Conservation (phyloP, 2,888 invertebrate species). For the Lasioglossum morio region DNA sequence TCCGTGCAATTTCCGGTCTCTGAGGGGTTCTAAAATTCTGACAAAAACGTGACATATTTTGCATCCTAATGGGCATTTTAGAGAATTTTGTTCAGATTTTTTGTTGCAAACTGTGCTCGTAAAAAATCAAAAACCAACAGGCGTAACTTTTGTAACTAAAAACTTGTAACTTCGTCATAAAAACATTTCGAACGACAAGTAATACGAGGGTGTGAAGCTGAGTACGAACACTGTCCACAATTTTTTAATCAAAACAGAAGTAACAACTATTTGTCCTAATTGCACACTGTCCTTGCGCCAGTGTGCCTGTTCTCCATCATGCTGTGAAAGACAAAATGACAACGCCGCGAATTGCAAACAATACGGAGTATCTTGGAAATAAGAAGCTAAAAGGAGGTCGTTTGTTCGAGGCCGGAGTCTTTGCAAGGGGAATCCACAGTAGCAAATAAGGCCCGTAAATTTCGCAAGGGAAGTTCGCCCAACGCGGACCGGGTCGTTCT, state of each 20-base stretch:
- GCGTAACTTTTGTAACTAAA: too few relatives aligned
- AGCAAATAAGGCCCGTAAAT: conserved; percentile 1
- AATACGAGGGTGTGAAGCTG: background rate
- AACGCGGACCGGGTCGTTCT: background rate
- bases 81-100: too few relatives aligned
- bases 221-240: background rate
- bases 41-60: too few relatives aligned
- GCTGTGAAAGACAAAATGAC: background rate
- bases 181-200: background rate
- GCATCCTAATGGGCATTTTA: too few relatives aligned
- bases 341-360: background rate
- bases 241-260: background rate
- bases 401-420: background rate
- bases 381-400: background rate
- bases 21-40: too few relatives aligned
- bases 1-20: too few relatives aligned
- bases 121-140: too few relatives aligned
- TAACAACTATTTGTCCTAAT: too few relatives aligned
- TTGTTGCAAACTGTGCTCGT: too few relatives aligned
- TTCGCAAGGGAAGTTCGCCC: background rate
- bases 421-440: background rate
- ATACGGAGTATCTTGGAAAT: background rate
- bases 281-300: background rate
- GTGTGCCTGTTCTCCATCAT: background rate
- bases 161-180: too few relatives aligned